A percentile compares a stretch with the other conserved stretches of the same genome.
These are phyloP conservation scores for Rhagologus leucostigma DNA, from an alignment of 2,113 vertebrate genomes.

Conservation along the genomic window DNA sequence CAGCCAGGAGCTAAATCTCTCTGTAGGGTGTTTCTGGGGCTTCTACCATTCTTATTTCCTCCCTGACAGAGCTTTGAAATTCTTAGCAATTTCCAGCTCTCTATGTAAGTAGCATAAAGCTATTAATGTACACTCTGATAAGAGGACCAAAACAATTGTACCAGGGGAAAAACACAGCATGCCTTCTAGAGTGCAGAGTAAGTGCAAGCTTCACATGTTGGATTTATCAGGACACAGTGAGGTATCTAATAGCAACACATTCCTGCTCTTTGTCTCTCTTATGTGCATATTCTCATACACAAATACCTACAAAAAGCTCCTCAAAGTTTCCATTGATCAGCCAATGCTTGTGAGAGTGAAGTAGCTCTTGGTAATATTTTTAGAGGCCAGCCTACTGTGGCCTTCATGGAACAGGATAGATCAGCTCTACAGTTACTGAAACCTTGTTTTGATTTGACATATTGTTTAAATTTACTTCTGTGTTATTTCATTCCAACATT, in stretches of 20 bases:
- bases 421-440: background rate
- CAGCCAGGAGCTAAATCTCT: background rate
- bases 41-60: background rate
- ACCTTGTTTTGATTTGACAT: background rate
- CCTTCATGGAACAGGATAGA: background rate
- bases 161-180: background rate
- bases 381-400: background rate
- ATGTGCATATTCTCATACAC: background rate
- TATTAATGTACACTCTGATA: conserved; percentile 6
- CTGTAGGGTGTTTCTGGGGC: background rate
- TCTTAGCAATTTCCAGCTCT: conserved; percentile 12
- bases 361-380: background rate
- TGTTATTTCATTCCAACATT: background rate
- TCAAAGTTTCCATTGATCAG: background rate
- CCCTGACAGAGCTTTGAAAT: background rate
- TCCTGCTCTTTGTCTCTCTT: background rate
- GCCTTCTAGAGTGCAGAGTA: background rate
- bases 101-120: background rate
- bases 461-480: background rate
- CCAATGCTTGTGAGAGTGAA: background rate
- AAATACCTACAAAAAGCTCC: conserved; percentile 5
- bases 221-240: background rate
- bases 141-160: conserved; percentile 8
- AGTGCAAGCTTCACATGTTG: background rate
- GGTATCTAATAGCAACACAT: conserved; percentile 18